Conservation (phyloP, 2,888 invertebrate genomes). For the Mythimna ferrago region DNA sequence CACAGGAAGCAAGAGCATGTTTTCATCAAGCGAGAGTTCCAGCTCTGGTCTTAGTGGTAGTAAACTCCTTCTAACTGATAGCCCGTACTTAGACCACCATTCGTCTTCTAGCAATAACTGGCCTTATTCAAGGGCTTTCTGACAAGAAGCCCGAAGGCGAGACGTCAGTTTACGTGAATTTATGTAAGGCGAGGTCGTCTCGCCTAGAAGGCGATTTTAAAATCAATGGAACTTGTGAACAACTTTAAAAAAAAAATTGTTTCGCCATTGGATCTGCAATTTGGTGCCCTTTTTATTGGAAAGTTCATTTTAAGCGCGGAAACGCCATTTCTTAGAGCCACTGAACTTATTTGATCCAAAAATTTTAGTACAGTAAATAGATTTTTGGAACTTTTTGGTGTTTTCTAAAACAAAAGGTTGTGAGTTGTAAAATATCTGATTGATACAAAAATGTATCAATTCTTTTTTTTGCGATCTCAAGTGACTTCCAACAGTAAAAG, state of each 20-base stretch:
- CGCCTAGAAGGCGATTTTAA: not conserved
- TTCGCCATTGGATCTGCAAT: slow-evolving; percentile 1
- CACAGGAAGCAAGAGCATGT: slow-evolving; percentile 91
- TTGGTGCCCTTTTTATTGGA: not conserved
- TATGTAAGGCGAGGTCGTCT: slow-evolving; percentile 19
- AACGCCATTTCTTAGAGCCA: not conserved
- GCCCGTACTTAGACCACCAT: slow-evolving; percentile 91
- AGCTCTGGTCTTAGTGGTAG: slow-evolving; percentile 91
- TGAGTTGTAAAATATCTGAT: slow-evolving; percentile 6
- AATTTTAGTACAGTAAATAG: not conserved
- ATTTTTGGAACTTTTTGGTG: not conserved
- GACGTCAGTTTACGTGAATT: slow-evolving; percentile 37
- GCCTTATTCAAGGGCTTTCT: slow-evolving; percentile 87
- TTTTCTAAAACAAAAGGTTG: slow-evolving; percentile 32
- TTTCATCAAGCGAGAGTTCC: slow-evolving; percentile 91
- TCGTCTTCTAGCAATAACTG: slow-evolving; percentile 89
- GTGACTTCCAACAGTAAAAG: not conserved
- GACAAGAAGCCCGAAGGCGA: slow-evolving; percentile 49
- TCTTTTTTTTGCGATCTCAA: slow-evolving; percentile 23
- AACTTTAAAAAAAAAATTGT: not conserved
- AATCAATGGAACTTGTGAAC: not conserved
- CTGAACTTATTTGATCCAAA: not conserved
- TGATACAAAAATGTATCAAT: not conserved
- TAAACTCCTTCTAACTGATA: slow-evolving; percentile 91
- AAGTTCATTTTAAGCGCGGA: not conserved